Conservation (phyloP, 2,888 invertebrate species). For the Pardosa pseudoannulata region DNA sequence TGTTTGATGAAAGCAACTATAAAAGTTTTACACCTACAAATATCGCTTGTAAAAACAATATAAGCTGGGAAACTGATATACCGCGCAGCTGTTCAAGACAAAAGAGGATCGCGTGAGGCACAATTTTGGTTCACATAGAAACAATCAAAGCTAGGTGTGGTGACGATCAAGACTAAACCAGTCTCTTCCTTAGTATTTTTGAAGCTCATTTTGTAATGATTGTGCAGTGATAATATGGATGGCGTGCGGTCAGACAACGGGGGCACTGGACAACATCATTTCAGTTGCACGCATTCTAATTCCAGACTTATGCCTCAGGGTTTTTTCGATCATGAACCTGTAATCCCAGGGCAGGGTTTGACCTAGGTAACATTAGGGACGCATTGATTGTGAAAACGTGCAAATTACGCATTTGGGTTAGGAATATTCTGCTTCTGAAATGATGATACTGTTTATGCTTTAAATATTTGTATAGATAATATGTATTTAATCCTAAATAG, state of each 20-base stretch:
- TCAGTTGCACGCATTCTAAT: not conserved
- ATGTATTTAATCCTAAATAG: too few species aligned
- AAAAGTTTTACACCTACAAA: too few species aligned
- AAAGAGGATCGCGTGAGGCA: not conserved
- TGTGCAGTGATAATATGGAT: not conserved
- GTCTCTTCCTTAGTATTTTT: not conserved
- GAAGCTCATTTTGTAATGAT: not conserved
- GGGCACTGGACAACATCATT: not conserved
- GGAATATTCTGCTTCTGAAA: too few species aligned
- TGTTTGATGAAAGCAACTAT: too few species aligned
- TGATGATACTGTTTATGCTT: too few species aligned
- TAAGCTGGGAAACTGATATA: too few species aligned
- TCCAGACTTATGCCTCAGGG: not conserved
- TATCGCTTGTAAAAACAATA: too few species aligned
- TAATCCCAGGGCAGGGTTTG: not conserved
- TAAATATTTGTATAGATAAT: too few species aligned
- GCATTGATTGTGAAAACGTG: not conserved
- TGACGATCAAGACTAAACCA: not conserved
- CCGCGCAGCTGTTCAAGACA: too few species aligned
- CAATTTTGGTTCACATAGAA: not conserved
- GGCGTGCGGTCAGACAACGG: not conserved
- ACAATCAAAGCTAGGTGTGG: not conserved
- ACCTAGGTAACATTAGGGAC: not conserved
- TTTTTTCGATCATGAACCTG: not conserved
- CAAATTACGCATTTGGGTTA: not conserved